Percentiles rank a stretch among this genome's conserved stretches.
phyloP scores from a whole-genome alignment of 1,140 invertebrate genomes.

The Leptinotarsa texana region DNA sequence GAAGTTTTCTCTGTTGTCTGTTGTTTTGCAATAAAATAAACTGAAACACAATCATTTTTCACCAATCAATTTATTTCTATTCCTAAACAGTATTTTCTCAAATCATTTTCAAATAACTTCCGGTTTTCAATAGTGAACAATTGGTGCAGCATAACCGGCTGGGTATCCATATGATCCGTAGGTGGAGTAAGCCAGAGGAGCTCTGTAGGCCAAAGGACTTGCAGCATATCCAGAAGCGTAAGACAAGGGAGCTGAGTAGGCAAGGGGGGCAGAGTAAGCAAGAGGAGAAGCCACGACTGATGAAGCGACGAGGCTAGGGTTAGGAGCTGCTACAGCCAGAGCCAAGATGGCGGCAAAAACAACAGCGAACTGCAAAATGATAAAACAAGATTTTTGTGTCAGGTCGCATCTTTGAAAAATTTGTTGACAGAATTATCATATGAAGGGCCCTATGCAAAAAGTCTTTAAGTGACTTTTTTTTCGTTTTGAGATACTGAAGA shows the following conservation, averaged over 20 bases:
- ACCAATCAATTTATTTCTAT: too few relatives aligned
- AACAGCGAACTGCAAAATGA: conserved; percentile 33
- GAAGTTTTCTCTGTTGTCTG: too few relatives aligned
- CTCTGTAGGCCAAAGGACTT: conserved; percentile 26
- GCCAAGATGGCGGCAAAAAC: conserved; percentile 58
- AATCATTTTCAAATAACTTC: not conserved
- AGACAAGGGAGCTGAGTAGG: conserved; percentile 8
- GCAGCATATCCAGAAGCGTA: not conserved
- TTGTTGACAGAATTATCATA: too few relatives aligned
- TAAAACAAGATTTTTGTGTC: not conserved
- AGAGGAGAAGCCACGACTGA: conserved; percentile 22
- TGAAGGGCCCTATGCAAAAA: too few relatives aligned
- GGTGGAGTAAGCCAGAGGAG: conserved; percentile 14
- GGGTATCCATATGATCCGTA: not conserved
- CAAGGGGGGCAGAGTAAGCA: conserved; percentile 33
- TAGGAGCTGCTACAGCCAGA: conserved; percentile 58
- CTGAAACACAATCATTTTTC: too few relatives aligned
- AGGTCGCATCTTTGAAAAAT: too few relatives aligned
- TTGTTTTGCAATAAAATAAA: too few relatives aligned
- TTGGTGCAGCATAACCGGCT: not conserved
- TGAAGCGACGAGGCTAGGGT: conserved; percentile 47
- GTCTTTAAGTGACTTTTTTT: too few relatives aligned
- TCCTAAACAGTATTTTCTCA: too few relatives aligned
- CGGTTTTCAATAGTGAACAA: conserved; percentile 8
- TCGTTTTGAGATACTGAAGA: too few relatives aligned